These are phyloP conservation scores for Zeus faber DNA, from an alignment of 2,113 vertebrate species.

Conservation along the genomic window DNA sequence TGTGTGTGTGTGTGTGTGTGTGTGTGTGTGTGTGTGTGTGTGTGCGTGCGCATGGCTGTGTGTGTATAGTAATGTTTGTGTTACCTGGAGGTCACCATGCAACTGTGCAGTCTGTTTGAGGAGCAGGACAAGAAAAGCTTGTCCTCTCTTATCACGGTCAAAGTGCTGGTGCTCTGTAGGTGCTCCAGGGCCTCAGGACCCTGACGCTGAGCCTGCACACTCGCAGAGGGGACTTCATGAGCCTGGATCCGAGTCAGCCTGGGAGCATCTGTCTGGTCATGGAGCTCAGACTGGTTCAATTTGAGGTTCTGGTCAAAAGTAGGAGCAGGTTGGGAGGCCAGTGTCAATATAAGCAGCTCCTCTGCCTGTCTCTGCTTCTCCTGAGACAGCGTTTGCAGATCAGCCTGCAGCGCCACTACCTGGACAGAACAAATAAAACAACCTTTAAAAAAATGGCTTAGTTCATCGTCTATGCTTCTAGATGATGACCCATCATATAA, in stretches of 20 bases:
- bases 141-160: slow-evolving; percentile 62
- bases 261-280: neutral
- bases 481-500: too few relatives aligned
- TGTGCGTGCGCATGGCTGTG: neutral
- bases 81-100: slow-evolving; percentile 64
- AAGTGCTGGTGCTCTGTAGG: slow-evolving; percentile 11
- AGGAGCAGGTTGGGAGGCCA: slow-evolving; percentile 41
- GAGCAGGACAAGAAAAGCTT: slow-evolving; percentile 66
- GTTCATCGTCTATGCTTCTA: too few relatives aligned
- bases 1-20: too few relatives aligned
- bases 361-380: slow-evolving; percentile 62
- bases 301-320: slow-evolving; percentile 21
- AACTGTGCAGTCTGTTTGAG: slow-evolving; percentile 45
- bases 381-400: slow-evolving; percentile 49
- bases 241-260: neutral
- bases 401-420: slow-evolving; percentile 64
- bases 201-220: slow-evolving; percentile 1
- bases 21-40: neutral
- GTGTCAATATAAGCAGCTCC: slow-evolving; percentile 70
- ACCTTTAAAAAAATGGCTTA: too few relatives aligned
- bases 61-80: neutral
- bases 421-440: too few relatives aligned
- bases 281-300: slow-evolving; percentile 1
- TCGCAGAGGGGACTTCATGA: neutral
- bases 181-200: neutral